Base-by-base conservation (phyloP, 2,113 vertebrate genomes). In the Mesocricetus auratus region DNA sequence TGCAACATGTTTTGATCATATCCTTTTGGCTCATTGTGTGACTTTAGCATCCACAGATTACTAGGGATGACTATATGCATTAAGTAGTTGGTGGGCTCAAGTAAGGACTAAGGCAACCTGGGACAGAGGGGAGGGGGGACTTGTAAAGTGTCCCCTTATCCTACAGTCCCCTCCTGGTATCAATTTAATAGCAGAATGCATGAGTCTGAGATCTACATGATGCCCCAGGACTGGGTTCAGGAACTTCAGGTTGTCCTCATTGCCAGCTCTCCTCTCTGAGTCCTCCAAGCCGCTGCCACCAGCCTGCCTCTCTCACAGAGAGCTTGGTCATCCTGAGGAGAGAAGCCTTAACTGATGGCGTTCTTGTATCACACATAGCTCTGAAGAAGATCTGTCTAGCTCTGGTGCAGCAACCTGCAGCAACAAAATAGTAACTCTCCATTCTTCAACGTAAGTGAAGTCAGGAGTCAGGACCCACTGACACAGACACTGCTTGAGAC, bases 341-440 rank as follows among this genome's bases (percentile, higher is more conserved):
- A 45, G 42, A 39, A 64, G 3, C 6, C 36, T 90, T 66, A 31
- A 71, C 29, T 26, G 39, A 50, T 15, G 81, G 17, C 22, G 3
- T 47, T 22, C 74, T 36, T 9, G 0, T 0, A 24, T 33, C 7
- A 2, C 1, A 36, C 3, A n/a, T 1, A 1, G n/a, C 10, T 16
- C 31, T 85, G 24, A 2, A 3, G 75, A 26, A 62, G 15, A 66
- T n/a, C 13, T 12, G 17, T 1, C 31, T 50, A 1, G 66, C 16
- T 68, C 39, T 71, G 13, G 17, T 45, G 45, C 53, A 53, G 62
- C 10, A 42, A 39, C 3, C 62, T 22, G 33, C 78, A 24, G 4
- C 16, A 3, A 24, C 11, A 0, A 0, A 24, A 22, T 29, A 62
- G 29, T 5, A 4, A 5, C 26, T 24, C 6, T 62, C 8, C 19